A percentile compares a stretch with the other conserved stretches of the same genome.
phyloP scores from a whole-genome alignment of 2,113 vertebrate genomes.

The Ictalurus punctatus region DNA sequence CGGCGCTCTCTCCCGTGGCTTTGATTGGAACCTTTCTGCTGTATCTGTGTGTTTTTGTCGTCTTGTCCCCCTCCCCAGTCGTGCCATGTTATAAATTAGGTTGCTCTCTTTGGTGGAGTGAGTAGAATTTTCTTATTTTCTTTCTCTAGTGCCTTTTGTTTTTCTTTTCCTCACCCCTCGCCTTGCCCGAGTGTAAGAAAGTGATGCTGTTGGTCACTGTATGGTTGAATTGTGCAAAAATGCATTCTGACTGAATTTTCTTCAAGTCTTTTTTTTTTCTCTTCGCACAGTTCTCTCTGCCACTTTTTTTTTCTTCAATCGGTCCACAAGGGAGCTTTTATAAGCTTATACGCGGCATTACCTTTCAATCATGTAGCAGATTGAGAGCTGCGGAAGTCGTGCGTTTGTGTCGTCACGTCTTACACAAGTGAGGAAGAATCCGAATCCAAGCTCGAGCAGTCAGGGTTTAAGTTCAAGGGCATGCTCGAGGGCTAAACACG shows the following conservation, averaged over 20 bases:
- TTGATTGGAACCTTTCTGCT: constrained; percentile 26
- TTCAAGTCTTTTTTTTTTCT: background rate
- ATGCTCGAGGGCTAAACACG: background rate
- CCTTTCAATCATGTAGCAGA: constrained; percentile 7
- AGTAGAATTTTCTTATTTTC: background rate
- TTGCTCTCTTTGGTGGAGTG: background rate
- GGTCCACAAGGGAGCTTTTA: constrained; percentile 10
- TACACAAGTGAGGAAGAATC: background rate
- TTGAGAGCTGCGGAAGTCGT: background rate
- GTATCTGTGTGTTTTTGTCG: background rate
- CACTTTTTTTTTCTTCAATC: background rate
- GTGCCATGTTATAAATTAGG: constrained; percentile 11
- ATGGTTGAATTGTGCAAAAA: background rate
- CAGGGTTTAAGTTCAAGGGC: background rate
- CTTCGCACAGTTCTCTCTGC: background rate
- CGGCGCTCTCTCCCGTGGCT: background rate
- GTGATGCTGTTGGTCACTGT: too few species aligned
- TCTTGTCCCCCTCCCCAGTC: background rate
- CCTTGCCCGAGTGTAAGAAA: too few species aligned
- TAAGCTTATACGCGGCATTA: background rate
- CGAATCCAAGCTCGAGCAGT: background rate
- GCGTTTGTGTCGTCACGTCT: background rate
- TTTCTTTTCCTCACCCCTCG: background rate
- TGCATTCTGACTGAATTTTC: background rate
- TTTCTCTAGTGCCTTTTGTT: constrained; percentile 26